Percentiles rank a stretch among this genome's conserved stretches.
These are phyloP conservation scores for Rhinatrema bivittatum DNA, from an alignment of 2,797 vertebrate genomes.

Conservation along the genomic window DNA sequence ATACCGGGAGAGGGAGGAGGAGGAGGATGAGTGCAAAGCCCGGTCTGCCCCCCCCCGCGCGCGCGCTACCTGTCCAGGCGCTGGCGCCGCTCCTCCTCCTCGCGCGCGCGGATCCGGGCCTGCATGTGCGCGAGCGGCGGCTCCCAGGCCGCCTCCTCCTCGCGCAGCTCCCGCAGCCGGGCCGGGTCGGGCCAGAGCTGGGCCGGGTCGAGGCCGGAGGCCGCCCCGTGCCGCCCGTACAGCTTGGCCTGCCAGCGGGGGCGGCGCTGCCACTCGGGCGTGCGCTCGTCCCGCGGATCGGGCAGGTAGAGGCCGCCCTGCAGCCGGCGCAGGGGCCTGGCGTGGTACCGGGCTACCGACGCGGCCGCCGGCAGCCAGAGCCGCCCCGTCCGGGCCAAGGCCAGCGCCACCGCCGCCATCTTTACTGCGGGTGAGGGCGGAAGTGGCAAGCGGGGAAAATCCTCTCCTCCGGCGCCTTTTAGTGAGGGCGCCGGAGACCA, in stretches of 20 bases:
- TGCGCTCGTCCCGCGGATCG: conserved; percentile 50
- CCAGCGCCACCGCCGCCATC: conserved; percentile 59
- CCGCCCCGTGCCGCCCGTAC: conserved; percentile 64
- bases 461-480: no score
- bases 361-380: neutral
- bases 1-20: no score
- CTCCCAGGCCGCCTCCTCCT: conserved; percentile 65
- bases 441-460: neutral
- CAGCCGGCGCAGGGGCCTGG: conserved; percentile 51
- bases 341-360: conserved; percentile 54
- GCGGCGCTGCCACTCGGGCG: conserved; percentile 71
- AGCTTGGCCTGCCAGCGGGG: conserved; percentile 57
- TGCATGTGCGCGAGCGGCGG: conserved; percentile 59
- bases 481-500: no score
- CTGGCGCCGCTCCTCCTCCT: conserved; percentile 37
- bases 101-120: conserved; percentile 41
- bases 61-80: conserved; percentile 51
- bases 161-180: conserved; percentile 46
- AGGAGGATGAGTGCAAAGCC: no score
- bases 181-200: conserved; percentile 65
- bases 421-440: conserved; percentile 9
- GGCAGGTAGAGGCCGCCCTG: conserved; percentile 52
- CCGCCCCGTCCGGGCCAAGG: neutral
- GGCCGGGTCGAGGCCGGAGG: conserved; percentile 56
- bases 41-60: neutral